phyloP scores from a whole-genome alignment of 2,113 vertebrate species.

The Egretta garzetta region DNA sequence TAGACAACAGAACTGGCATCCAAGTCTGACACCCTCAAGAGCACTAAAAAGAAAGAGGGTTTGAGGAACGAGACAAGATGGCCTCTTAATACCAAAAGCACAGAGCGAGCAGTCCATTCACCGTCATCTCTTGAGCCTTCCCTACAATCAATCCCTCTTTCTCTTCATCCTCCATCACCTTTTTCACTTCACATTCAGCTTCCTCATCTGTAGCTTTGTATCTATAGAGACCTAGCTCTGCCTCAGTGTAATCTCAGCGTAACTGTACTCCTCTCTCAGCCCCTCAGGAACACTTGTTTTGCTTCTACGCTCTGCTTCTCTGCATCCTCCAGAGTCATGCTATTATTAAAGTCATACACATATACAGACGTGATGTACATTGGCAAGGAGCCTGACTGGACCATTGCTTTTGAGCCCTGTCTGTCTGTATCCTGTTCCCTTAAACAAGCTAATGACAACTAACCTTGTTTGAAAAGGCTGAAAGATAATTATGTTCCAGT shows the following conservation, averaged over 20 bases:
- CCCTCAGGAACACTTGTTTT: background rate
- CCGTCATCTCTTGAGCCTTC: background rate
- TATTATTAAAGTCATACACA: background rate
- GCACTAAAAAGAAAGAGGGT: background rate
- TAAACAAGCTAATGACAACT: background rate
- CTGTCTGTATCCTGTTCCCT: background rate
- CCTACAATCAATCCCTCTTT: background rate
- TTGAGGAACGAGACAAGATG: background rate
- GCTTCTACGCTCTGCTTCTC: background rate
- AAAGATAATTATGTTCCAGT: rapidly evolving
- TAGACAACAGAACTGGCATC: background rate
- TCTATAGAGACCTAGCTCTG: background rate
- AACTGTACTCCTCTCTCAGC: background rate
- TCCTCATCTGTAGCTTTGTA: background rate
- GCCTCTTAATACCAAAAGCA: background rate
- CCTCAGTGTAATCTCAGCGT: background rate
- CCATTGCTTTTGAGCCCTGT: background rate
- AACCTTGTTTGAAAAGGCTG: background rate
- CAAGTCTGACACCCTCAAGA: background rate
- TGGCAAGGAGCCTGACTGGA: background rate
- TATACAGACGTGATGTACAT: no score
- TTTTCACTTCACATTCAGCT: background rate
- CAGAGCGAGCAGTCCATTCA: background rate
- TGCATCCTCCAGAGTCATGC: background rate
- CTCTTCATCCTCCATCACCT: background rate